Percentiles rank a stretch among this genome's conserved stretches.
phyloP scores from a whole-genome alignment of 2,888 invertebrate species.

The Ochropleura plecta region DNA sequence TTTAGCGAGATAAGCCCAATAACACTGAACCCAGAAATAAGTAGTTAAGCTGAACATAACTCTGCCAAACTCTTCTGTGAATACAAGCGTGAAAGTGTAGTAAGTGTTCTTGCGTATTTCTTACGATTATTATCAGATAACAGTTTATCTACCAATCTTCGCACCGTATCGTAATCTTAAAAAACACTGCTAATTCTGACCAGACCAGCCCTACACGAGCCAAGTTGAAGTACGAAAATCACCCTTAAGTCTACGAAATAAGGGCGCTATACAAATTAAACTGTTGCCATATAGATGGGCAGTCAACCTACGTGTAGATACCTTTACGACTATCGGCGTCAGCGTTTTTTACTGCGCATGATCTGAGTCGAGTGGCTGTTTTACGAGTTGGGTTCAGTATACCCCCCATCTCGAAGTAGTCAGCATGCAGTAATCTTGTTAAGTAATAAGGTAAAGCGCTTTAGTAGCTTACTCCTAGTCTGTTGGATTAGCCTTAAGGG shows the following conservation, averaged over 20 bases:
- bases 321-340: conserved; percentile 32
- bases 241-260: conserved; percentile 4
- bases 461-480: conserved; percentile 32
- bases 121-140: conserved; percentile 2
- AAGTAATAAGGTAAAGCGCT: conserved; percentile 66
- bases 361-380: conserved; percentile 74
- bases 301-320: background rate
- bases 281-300: background rate
- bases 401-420: conserved; percentile 59
- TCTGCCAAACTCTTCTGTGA: background rate
- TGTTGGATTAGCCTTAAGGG: conserved; percentile 51
- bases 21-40: background rate
- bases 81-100: background rate
- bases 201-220: background rate
- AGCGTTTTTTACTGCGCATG: conserved; percentile 80
- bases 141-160: conserved; percentile 5
- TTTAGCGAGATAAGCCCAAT: background rate
- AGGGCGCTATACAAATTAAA: background rate
- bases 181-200: background rate
- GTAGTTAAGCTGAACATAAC: background rate
- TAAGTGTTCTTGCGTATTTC: background rate
- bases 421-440: conserved; percentile 77
- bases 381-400: conserved; percentile 67
- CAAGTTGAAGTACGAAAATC: background rate
- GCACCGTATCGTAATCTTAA: background rate